These are phyloP conservation scores for Zaprionus gabonicus DNA, from an alignment of 1,140 invertebrate species.

Conservation along the genomic window DNA sequence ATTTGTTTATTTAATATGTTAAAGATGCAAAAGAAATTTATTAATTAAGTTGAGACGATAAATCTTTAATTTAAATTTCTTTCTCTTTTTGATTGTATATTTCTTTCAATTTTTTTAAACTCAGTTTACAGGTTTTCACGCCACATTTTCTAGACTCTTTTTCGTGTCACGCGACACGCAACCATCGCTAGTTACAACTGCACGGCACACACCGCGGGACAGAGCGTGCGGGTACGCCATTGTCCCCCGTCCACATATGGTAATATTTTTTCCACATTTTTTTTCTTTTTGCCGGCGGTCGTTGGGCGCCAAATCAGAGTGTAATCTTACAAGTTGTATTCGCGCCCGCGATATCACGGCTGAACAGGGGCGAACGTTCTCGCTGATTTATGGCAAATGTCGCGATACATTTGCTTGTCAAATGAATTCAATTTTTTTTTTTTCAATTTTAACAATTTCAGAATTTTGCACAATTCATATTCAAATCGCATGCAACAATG, in stretches of 20 bases:
- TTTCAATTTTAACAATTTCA: not conserved
- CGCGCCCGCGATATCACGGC: not conserved
- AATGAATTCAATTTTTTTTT: not conserved
- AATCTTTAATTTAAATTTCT: not conserved
- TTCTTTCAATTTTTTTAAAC: not conserved
- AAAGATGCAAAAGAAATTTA: not conserved
- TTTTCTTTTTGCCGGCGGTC: constrained; percentile 26
- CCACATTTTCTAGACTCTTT: not conserved
- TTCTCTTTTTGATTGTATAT: not conserved
- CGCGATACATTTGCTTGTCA: not conserved
- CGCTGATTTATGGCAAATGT: constrained; percentile 13
- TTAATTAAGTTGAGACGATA: not conserved
- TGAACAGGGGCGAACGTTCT: not conserved
- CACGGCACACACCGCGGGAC: constrained; percentile 10
- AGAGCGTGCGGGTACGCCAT: constrained; percentile 26
- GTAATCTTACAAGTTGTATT: constrained; percentile 49
- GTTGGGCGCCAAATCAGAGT: constrained; percentile 49
- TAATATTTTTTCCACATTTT: constrained; percentile 56
- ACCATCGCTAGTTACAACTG: constrained; percentile 24
- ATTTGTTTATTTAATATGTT: not conserved
- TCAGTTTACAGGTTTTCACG: too few species aligned
- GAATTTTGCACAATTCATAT: constrained; percentile 28
- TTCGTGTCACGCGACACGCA: constrained; percentile 12
- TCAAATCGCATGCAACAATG: constrained; percentile 55
- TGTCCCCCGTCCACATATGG: constrained; percentile 64